phyloP scores from a whole-genome alignment of 2,113 vertebrate species.

The Cairina moschata region DNA sequence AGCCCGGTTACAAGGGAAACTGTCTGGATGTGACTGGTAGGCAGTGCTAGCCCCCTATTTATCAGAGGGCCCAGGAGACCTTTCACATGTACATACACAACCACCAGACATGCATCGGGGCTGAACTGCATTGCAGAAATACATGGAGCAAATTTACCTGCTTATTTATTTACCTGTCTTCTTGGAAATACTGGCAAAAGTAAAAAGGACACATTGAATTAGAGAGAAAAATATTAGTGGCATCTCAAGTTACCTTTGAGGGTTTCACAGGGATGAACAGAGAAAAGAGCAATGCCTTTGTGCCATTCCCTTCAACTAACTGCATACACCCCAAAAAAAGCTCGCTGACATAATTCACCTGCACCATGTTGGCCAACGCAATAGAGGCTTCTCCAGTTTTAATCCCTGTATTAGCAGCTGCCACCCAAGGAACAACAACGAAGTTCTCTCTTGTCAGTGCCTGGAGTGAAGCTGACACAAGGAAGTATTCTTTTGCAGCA shows the following conservation, averaged over 20 bases:
- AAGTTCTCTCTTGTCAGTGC: background rate
- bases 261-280: background rate
- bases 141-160: background rate
- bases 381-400: background rate
- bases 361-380: background rate
- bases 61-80: background rate
- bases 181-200: background rate
- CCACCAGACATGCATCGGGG: background rate
- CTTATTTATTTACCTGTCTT: background rate
- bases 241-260: background rate
- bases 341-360: background rate
- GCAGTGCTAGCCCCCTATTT: background rate
- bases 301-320: background rate
- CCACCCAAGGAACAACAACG: background rate
- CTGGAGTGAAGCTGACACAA: background rate
- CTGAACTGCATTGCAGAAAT: background rate
- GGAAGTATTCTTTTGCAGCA: background rate
- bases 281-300: background rate
- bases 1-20: background rate
- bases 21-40: background rate
- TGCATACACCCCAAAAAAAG: background rate
- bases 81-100: fast-evolving
- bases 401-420: background rate
- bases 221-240: background rate
- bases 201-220: background rate